These are phyloP conservation scores for Heliconius melpomene DNA, from an alignment of 1,140 invertebrate genomes.

Conservation along the genomic window DNA sequence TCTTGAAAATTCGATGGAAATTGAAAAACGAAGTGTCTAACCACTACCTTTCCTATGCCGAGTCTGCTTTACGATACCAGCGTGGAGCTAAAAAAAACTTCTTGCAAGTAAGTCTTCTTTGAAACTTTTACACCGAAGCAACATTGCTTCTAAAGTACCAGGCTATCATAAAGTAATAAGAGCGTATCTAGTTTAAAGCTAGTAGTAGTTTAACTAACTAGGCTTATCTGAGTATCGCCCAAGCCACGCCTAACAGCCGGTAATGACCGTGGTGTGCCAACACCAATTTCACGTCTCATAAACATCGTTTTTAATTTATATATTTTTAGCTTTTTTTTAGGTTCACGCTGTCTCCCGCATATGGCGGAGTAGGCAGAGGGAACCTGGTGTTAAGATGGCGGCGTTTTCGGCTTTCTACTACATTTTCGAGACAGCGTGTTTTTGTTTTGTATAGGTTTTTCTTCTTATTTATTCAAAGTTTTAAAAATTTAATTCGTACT, in stretches of 20 bases:
- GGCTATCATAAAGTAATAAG: neutral
- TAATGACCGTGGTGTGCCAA: conserved; percentile 13
- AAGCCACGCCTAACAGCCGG: conserved; percentile 4
- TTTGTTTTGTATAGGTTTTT: no score
- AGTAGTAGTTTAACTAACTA: neutral
- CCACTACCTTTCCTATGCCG: no score
- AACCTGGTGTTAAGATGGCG: no score
- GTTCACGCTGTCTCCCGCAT: no score
- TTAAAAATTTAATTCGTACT: no score
- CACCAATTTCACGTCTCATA: conserved; percentile 12
- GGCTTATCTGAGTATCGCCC: neutral
- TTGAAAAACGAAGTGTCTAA: no score
- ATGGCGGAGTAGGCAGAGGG: no score
- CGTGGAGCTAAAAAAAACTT: no score
- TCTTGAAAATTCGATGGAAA: no score
- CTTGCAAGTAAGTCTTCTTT: neutral
- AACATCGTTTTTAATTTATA: neutral
- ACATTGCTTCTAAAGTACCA: neutral
- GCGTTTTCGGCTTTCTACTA: neutral
- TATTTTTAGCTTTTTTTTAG: neutral
- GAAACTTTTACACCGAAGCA: conserved; percentile 2
- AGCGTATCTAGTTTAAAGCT: neutral
- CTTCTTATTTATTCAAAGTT: no score
- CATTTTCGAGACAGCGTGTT: no score
- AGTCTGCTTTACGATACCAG: no score